Percentiles rank a stretch among this genome's conserved stretches.
Conservation (phyloP, 2,113 vertebrate species). For the Salminus brasiliensis region DNA sequence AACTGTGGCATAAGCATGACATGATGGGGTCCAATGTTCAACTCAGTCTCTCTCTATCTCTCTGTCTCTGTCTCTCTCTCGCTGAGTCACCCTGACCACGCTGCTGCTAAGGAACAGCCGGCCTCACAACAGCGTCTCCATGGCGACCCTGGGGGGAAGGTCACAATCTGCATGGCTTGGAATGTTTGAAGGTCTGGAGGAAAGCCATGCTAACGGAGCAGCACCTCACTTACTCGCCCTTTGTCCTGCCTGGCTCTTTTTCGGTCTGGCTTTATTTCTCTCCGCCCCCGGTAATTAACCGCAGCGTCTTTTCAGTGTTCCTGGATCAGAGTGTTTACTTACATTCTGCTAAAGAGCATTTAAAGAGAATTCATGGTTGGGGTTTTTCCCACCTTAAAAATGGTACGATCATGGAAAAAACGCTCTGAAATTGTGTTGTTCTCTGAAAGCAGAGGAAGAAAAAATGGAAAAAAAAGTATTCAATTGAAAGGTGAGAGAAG, state of each 20-base stretch:
- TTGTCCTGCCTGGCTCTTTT: constrained; percentile 31
- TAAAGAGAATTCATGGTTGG: background rate
- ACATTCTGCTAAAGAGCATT: background rate
- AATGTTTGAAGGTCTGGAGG: constrained; percentile 67
- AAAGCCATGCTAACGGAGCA: constrained; percentile 24
- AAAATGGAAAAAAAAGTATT: background rate
- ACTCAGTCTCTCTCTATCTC: constrained; percentile 22
- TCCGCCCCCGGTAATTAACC: constrained; percentile 13
- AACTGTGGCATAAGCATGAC: background rate
- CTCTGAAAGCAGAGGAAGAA: background rate
- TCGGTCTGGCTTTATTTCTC: background rate
- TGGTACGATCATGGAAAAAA: background rate
- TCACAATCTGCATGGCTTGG: constrained; percentile 63
- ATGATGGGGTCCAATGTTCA: constrained; percentile 41
- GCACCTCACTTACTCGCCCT: constrained; percentile 29
- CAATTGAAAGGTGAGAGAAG: background rate
- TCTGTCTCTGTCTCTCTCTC: constrained; percentile 1
- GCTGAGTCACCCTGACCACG: constrained; percentile 49
- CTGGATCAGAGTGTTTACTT: background rate
- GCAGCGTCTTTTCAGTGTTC: background rate
- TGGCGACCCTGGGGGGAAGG: constrained; percentile 70
- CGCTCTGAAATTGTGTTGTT: background rate
- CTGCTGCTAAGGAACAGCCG: constrained; percentile 53
- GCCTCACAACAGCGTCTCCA: constrained; percentile 67
- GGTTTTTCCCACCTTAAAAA: background rate